phyloP scores from a whole-genome alignment of 2,888 invertebrate genomes.

The Elegia similella region DNA sequence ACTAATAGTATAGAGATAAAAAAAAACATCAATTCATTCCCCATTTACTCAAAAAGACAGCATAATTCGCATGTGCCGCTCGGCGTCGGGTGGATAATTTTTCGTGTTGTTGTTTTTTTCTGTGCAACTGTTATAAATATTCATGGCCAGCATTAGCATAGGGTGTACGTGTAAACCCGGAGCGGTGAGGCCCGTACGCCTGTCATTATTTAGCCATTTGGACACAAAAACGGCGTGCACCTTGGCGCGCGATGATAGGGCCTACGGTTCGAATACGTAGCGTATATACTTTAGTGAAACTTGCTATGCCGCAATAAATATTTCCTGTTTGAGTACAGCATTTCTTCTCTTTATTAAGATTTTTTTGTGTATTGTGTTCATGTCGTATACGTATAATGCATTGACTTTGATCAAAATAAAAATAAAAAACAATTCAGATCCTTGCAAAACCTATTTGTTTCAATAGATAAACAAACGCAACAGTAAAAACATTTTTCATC shows the following conservation, averaged over 20 bases:
- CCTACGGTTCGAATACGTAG: slow-evolving; percentile 15
- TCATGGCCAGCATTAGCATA: slow-evolving; percentile 73
- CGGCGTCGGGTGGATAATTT: slow-evolving; percentile 29
- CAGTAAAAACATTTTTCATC: too few relatives aligned
- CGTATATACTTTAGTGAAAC: not conserved
- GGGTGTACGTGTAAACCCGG: slow-evolving; percentile 49
- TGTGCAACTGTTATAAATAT: slow-evolving; percentile 75
- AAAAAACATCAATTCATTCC: slow-evolving; percentile 7
- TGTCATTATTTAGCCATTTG: slow-evolving; percentile 78
- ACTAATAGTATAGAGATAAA: not conserved
- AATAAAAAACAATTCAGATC: too few relatives aligned
- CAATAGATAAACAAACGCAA: too few relatives aligned
- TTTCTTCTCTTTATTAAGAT: not conserved
- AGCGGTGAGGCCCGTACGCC: slow-evolving; percentile 51
- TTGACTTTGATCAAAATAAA: too few relatives aligned
- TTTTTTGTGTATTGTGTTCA: too few relatives aligned
- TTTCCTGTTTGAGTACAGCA: not conserved
- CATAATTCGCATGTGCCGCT: slow-evolving; percentile 22
- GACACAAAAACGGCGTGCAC: slow-evolving; percentile 67
- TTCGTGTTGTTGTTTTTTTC: slow-evolving; percentile 45
- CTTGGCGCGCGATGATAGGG: slow-evolving; percentile 38
- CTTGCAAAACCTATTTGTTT: too few relatives aligned
- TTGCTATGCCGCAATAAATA: not conserved
- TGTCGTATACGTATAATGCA: too few relatives aligned
- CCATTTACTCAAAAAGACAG: slow-evolving; percentile 13